Base-by-base conservation (phyloP, 2,797 vertebrate genomes). In the Argentina silus region DNA sequence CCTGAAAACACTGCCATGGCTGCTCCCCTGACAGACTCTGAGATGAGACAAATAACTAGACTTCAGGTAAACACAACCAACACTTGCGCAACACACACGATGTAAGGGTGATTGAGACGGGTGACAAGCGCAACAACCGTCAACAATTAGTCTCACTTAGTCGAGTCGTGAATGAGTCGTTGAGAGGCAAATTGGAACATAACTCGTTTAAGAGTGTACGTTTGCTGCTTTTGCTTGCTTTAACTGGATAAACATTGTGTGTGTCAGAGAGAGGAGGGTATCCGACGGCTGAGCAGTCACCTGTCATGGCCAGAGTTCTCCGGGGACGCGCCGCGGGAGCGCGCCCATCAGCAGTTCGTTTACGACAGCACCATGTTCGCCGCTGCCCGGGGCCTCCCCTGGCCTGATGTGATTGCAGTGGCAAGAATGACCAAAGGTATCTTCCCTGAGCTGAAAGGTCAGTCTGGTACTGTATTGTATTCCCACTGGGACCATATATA, bases 341-440 rank as follows among this genome's bases (percentile, higher is more conserved):
- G 6, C 65, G 80, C 89, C 73, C 85, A 88, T 57, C 90, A 88
- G 60, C 85, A 86, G 70, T 89, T 91, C 12, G 86, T 87, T 3
- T 83, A 81, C 0, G 83, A 88, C 1, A 12, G 55, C 0, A 19
- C 78, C 0, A 61, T 79, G 79, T 90, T 87, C 0, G 72, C 84
- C 0, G 48, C 47, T 0, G 45, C 23, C 11, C 15, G 45, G 0
- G 88, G 87, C 51, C 78, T 91, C 68, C 7, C 73, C 15, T 86
- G 86, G 87, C 2, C 70, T 0, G 0, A 80, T 0, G 85, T 91
- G 23, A 81, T 79, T 70, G 69, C 2, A 15, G 75, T 73, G 1
- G 85, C 84, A 3, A 36, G 0, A 1, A 43, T 75, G 0, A 78
- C 85, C 48, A 89, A 73, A 79, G 7, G 1, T 77, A 4, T 88